A percentile compares a stretch with the other conserved stretches of the same genome.
phyloP scores from a whole-genome alignment of 2,888 invertebrate genomes.

The Lumbricus terrestris region DNA sequence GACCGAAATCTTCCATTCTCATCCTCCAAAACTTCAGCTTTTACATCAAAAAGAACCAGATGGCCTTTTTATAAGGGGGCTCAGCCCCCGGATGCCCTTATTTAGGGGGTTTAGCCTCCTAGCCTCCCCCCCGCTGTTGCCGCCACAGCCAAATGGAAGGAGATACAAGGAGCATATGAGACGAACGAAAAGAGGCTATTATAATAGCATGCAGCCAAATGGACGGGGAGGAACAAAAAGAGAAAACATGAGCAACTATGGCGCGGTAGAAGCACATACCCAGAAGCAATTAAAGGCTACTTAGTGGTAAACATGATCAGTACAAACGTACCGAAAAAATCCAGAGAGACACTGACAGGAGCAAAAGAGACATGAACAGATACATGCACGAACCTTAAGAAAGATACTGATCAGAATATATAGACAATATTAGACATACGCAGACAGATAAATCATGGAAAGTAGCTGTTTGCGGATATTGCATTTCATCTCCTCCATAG shows the following conservation, averaged over 20 bases:
- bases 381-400: background rate
- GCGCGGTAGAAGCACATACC: background rate
- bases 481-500: background rate
- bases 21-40: no score
- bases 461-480: slow-evolving; percentile 3
- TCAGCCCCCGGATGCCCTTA: no score
- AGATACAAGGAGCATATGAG: no score
- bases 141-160: no score
- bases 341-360: background rate
- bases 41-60: no score
- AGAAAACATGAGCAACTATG: background rate
- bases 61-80: no score
- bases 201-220: no score
- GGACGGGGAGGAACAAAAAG: no score
- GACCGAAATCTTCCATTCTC: no score
- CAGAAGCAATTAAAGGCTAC: background rate
- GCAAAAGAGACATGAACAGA: background rate
- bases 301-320: background rate
- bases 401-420: background rate
- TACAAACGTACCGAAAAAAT: background rate
- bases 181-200: no score
- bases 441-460: background rate
- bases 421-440: background rate
- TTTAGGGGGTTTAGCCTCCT: no score
- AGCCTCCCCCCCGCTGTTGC: no score